Conservation (phyloP, 2,113 vertebrate species). For the Chaetops frenatus region DNA sequence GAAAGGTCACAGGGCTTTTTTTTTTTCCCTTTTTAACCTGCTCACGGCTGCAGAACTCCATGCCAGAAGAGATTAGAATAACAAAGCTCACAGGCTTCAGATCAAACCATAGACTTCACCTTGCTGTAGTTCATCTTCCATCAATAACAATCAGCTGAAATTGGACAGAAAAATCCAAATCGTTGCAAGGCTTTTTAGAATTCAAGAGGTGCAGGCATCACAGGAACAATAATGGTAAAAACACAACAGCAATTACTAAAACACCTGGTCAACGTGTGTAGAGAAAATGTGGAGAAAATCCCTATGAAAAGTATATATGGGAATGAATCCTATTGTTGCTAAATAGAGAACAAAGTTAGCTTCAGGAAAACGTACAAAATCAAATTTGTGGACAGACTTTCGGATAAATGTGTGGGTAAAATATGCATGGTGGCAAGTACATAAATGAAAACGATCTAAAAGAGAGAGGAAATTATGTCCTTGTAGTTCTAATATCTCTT, state of each 20-base stretch:
- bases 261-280: background rate
- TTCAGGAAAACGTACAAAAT: background rate
- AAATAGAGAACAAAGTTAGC: background rate
- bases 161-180: background rate
- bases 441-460: background rate
- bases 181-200: background rate
- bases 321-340: background rate
- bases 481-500: background rate
- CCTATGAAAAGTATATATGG: background rate
- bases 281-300: background rate
- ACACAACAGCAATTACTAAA: background rate
- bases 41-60: background rate
- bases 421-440: background rate
- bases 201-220: background rate
- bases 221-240: background rate
- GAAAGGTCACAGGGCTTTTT: background rate
- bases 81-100: background rate
- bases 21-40: background rate
- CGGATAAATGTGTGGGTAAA: background rate
- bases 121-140: background rate
- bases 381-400: background rate
- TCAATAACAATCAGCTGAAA: background rate
- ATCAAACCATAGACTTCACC: background rate
- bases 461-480: background rate
- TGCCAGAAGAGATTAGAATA: background rate